These are phyloP conservation scores for Aleadryas rufinucha DNA, from an alignment of 2,113 vertebrate species.

Conservation along the genomic window DNA sequence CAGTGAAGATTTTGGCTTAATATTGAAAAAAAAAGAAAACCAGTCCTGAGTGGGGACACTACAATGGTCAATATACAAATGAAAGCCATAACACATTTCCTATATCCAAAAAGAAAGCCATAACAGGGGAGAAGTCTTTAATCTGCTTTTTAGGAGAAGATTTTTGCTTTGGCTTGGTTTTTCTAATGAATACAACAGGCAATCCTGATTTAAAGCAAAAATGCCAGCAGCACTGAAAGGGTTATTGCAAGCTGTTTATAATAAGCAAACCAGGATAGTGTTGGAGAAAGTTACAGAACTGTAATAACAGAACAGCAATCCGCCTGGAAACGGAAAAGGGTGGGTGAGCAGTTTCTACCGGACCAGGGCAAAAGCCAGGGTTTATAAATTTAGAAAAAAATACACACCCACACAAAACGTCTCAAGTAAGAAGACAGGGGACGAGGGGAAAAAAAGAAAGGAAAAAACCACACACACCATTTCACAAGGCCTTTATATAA, in stretches of 20 bases:
- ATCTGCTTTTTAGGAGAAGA: neutral
- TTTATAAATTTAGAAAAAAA: conserved; percentile 32
- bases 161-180: neutral
- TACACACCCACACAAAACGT: neutral
- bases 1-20: neutral
- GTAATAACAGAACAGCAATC: conserved; percentile 51
- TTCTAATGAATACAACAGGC: neutral
- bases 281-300: conserved; percentile 42
- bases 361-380: neutral
- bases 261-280: neutral
- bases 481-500: neutral
- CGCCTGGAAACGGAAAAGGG: conserved; percentile 65
- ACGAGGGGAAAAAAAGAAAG: rapidly evolving
- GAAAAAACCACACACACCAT: neutral
- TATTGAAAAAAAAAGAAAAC: neutral
- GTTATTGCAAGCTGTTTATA: conserved; percentile 16
- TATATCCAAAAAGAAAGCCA: neutral
- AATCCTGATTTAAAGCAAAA: neutral
- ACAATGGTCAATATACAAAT: neutral
- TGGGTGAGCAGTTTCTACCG: conserved; percentile 13
- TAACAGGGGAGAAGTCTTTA: neutral
- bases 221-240: neutral
- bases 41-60: neutral
- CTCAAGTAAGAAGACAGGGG: neutral
- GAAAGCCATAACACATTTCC: neutral